These are phyloP conservation scores for Alsophila aescularia DNA, from an alignment of 2,888 invertebrate genomes.

Conservation along the genomic window DNA sequence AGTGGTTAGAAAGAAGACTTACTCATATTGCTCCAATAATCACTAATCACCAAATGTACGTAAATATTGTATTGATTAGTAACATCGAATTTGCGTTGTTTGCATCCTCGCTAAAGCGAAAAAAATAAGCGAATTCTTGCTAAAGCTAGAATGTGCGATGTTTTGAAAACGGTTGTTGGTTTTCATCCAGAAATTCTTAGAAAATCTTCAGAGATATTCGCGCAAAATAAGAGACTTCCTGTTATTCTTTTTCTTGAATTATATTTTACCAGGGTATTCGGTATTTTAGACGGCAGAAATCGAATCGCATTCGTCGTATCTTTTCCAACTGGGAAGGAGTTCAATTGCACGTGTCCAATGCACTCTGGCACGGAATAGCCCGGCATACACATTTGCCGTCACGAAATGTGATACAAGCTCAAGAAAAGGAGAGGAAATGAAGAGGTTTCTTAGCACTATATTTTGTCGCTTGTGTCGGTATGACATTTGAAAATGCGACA, in stretches of 20 bases:
- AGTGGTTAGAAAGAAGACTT: no score
- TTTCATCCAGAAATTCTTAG: neutral
- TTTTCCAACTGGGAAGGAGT: conserved; percentile 75
- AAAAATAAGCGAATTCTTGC: neutral
- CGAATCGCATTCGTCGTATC: conserved; percentile 60
- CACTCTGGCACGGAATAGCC: conserved; percentile 46
- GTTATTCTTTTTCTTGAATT: neutral
- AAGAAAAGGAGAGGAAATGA: neutral
- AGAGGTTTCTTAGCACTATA: neutral
- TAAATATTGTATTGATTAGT: no score
- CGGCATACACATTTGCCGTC: conserved; percentile 6
- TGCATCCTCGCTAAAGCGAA: neutral
- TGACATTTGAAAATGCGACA: no score
- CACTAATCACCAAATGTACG: no score
- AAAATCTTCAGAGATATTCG: neutral
- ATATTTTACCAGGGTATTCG: conserved; percentile 7
- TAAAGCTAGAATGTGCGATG: neutral
- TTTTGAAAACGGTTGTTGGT: neutral
- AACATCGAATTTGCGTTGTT: neutral
- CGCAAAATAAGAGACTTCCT: conserved; percentile 2
- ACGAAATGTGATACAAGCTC: conserved; percentile 8
- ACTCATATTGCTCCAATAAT: no score
- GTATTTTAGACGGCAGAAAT: conserved; percentile 1
- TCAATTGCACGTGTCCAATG: conserved; percentile 72
- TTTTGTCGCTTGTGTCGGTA: no score